Conservation (phyloP, 2,888 invertebrate species). For the Ormyrus rosae region DNA sequence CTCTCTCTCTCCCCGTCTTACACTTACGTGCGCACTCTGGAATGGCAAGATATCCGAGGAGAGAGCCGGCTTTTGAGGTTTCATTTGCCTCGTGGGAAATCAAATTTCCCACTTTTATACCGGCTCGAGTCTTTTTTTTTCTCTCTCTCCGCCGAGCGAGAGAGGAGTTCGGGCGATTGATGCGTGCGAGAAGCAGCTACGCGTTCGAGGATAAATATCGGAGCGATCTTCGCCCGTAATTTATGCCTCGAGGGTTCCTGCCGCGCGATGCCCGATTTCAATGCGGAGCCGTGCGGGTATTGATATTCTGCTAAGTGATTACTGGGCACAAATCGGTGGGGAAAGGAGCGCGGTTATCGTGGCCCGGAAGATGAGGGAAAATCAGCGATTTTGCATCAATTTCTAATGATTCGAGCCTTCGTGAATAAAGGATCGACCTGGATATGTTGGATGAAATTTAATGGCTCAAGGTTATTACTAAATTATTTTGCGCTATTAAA, state of each 20-base stretch:
- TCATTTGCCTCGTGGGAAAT: constrained; percentile 71
- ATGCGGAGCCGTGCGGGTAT: constrained; percentile 6
- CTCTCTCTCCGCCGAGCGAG: background rate
- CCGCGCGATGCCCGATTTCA: constrained; percentile 1
- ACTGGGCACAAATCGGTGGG: constrained; percentile 26
- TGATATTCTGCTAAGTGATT: constrained; percentile 35
- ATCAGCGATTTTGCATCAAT: constrained; percentile 7
- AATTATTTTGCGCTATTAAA: no score
- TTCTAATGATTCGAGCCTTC: background rate
- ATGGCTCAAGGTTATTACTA: no score
- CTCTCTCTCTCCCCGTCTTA: background rate
- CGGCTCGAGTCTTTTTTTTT: constrained; percentile 55
- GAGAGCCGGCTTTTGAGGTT: constrained; percentile 58
- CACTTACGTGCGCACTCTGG: background rate
- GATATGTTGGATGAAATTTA: no score
- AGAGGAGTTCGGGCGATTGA: no score
- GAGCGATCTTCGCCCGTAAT: background rate
- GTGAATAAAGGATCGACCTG: no score
- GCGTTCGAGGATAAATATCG: constrained; percentile 1
- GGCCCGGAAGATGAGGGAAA: background rate
- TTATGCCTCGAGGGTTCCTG: background rate
- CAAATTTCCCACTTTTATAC: constrained; percentile 62
- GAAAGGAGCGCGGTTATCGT: background rate
- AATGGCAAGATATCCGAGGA: background rate
- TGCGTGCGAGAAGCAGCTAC: background rate